A percentile compares a stretch with the other conserved stretches of the same genome.
Conservation (phyloP, 1,140 invertebrate genomes). For the Drosophila lacertosa region DNA sequence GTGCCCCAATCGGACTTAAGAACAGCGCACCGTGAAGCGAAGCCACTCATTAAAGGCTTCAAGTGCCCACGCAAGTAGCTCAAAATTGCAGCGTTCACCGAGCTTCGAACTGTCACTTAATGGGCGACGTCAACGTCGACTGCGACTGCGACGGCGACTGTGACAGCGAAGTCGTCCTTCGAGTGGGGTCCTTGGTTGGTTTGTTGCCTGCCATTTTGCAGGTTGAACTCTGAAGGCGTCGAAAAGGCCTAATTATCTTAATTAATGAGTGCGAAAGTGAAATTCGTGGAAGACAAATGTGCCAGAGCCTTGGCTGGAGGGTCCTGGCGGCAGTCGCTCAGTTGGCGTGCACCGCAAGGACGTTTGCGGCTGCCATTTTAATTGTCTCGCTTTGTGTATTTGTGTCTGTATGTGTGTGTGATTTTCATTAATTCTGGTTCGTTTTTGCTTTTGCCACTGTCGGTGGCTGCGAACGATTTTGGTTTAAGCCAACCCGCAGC, state of each 20-base stretch:
- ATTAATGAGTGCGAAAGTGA: slow-evolving; percentile 80
- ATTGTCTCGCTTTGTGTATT: slow-evolving; percentile 63
- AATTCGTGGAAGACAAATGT: slow-evolving; percentile 81
- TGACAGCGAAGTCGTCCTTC: slow-evolving; percentile 17
- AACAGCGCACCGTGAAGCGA: slow-evolving; percentile 13
- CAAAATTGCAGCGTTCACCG: slow-evolving; percentile 54
- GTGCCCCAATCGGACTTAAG: slow-evolving; percentile 44
- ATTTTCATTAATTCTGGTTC: slow-evolving; percentile 81
- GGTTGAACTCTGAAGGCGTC: slow-evolving; percentile 78
- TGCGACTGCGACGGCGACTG: slow-evolving; percentile 9
- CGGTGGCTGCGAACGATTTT: slow-evolving; percentile 71
- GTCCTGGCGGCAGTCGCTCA: slow-evolving; percentile 59
- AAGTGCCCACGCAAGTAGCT: slow-evolving; percentile 42
- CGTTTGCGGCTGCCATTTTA: slow-evolving; percentile 78
- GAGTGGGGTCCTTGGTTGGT: slow-evolving; percentile 18
- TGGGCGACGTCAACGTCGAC: slow-evolving; percentile 17
- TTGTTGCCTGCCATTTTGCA: slow-evolving; percentile 37
- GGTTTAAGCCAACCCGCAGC: slow-evolving; percentile 61
- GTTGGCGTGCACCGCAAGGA: slow-evolving; percentile 60
- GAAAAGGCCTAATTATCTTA: slow-evolving; percentile 83
- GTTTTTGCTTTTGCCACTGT: slow-evolving; percentile 66
- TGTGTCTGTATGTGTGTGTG: slow-evolving; percentile 36
- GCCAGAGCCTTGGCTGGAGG: slow-evolving; percentile 27
- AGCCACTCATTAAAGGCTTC: slow-evolving; percentile 64
- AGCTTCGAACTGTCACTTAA: slow-evolving; percentile 61